A percentile compares a stretch with the other conserved stretches of the same genome.
Conservation (phyloP, 1,140 invertebrate genomes). For the Antheraea mylitta region DNA sequence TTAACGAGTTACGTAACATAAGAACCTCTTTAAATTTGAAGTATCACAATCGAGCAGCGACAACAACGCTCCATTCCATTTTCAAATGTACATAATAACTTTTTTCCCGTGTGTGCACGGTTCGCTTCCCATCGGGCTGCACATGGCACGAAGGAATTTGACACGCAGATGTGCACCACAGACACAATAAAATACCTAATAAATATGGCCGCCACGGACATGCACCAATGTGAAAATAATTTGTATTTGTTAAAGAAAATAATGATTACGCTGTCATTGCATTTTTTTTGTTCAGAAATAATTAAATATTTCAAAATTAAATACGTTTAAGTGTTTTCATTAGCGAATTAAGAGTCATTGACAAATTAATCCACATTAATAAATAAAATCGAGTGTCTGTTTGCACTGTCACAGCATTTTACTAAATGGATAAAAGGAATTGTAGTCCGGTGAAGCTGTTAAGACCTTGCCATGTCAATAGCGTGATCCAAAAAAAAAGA, state of each 20-base stretch:
- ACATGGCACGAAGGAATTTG: conserved; percentile 73
- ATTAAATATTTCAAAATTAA: too few species aligned
- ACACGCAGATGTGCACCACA: conserved; percentile 68
- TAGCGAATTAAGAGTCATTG: too few species aligned
- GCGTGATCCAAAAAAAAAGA: too few species aligned
- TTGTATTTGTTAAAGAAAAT: background rate
- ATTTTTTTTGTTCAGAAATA: too few species aligned
- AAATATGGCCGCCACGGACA: conserved; percentile 34
- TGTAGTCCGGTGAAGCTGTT: too few species aligned
- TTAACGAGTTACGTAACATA: background rate
- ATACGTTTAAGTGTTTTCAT: too few species aligned
- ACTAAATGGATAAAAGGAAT: too few species aligned
- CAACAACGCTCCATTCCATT: background rate
- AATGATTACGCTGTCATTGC: background rate
- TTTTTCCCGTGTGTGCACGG: conserved; percentile 50
- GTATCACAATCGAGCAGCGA: background rate
- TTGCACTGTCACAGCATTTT: too few species aligned
- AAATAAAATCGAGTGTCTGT: too few species aligned
- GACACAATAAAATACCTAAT: conserved; percentile 66
- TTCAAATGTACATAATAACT: conserved; percentile 7
- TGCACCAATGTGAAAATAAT: conserved; percentile 7
- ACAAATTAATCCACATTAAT: too few species aligned
- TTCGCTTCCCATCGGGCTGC: conserved; percentile 69
- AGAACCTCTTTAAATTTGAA: background rate
- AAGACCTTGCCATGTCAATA: too few species aligned